phyloP scores from a whole-genome alignment of 2,888 invertebrate genomes.

The Dryadula phaetusa region DNA sequence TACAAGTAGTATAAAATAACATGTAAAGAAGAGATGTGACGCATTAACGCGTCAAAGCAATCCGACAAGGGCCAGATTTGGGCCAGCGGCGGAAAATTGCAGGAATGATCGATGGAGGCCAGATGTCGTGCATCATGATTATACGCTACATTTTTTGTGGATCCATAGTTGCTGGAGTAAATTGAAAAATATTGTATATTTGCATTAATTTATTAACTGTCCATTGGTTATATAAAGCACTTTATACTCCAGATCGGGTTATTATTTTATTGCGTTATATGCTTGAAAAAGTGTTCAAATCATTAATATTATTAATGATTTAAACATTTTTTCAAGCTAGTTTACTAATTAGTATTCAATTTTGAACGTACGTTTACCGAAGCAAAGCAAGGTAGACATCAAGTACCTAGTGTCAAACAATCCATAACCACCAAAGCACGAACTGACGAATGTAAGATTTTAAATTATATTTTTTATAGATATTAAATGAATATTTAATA shows the following conservation, averaged over 20 bases:
- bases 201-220: constrained; percentile 42
- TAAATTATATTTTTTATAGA: no score
- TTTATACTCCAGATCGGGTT: not conserved
- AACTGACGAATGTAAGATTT: no score
- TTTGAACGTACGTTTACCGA: no score
- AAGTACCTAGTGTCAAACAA: no score
- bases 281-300: no score
- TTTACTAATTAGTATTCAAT: no score
- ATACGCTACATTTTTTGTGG: constrained; percentile 49
- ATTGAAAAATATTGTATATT: constrained; percentile 47
- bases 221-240: constrained; percentile 21
- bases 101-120: constrained; percentile 69
- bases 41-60: constrained; percentile 66
- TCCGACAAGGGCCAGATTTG: constrained; percentile 64
- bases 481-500: not conserved
- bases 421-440: no score
- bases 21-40: constrained; percentile 53
- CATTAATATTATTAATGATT: no score
- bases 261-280: no score
- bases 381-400: no score
- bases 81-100: constrained; percentile 63
- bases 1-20: constrained; percentile 22
- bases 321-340: no score
- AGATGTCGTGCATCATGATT: constrained; percentile 65
- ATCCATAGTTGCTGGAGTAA: constrained; percentile 40